Evolutionary conservation across 2,797 vertebrate genomes (phyloP).

Genomic region (Acropternis orthonyx): DNA sequence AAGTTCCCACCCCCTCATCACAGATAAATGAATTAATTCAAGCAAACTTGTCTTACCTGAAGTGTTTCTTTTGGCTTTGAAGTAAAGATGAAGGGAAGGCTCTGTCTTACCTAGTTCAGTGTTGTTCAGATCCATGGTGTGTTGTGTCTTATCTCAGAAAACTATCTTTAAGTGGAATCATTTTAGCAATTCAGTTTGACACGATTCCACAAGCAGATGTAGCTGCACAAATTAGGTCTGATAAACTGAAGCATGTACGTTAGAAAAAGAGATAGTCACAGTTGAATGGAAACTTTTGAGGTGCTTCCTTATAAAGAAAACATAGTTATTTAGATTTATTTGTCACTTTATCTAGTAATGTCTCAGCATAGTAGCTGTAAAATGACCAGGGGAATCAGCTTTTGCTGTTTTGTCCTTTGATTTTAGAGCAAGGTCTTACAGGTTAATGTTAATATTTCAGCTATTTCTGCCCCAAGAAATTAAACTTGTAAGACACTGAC

Average conservation of each 20-base stretch:
- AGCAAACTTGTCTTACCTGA: constrained; percentile 38
- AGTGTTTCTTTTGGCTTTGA: constrained; percentile 28
- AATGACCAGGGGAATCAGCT: not conserved
- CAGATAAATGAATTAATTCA: not conserved
- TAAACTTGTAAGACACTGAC: not conserved
- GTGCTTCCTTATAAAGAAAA: not conserved
- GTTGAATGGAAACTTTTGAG: not conserved
- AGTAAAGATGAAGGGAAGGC: not conserved
- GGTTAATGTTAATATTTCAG: not conserved
- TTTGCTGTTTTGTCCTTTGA: not conserved
- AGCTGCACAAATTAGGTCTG: not conserved
- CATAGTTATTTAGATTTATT: not conserved
- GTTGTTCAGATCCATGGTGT: not conserved
- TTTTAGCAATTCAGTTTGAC: not conserved
- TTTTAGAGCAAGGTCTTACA: not conserved
- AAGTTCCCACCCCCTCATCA: not conserved
- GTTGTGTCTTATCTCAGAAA: not conserved
- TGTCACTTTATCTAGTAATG: not conserved
- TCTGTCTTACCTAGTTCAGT: not conserved
- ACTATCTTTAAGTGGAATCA: not conserved
- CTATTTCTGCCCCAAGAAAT: not conserved
- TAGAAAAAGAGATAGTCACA: not conserved
- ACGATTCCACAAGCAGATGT: not conserved
- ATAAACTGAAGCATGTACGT: not conserved
- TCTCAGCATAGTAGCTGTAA: not conserved